phyloP scores from a whole-genome alignment of 2,797 vertebrate genomes.

The Babyrousa celebensis region DNA sequence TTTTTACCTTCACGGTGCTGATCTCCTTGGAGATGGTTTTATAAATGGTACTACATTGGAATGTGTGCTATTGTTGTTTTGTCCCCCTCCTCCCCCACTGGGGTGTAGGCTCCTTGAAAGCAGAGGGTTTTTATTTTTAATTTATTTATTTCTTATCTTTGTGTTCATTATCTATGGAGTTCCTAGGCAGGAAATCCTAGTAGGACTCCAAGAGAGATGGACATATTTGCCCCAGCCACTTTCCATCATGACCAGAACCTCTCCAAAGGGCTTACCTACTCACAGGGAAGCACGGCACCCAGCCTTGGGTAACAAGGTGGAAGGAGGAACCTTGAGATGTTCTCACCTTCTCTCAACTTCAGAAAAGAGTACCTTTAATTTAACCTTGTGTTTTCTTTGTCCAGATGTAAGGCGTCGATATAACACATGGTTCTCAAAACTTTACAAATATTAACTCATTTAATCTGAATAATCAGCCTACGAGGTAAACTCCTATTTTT shows the following conservation, averaged over 20 bases:
- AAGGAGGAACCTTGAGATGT: neutral
- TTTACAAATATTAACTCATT: neutral
- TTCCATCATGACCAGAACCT: neutral
- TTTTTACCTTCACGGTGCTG: conserved; percentile 75
- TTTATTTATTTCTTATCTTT: conserved; percentile 50
- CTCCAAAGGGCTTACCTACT: neutral
- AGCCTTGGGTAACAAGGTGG: rapidly evolving
- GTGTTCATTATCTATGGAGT: neutral
- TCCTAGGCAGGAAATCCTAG: neutral
- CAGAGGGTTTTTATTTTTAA: conserved; percentile 35
- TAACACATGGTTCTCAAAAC: neutral
- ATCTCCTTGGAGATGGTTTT: conserved; percentile 72
- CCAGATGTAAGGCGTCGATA: neutral
- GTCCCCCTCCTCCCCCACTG: neutral
- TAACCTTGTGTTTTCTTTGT: neutral
- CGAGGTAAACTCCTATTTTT: neutral
- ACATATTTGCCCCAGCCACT: neutral
- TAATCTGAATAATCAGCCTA: neutral
- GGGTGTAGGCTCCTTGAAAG: neutral
- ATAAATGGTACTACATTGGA: conserved; percentile 17
- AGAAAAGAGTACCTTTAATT: neutral
- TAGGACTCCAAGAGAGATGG: neutral
- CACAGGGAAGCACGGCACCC: rapidly evolving
- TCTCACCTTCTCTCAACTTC: neutral
- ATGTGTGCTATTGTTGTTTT: neutral